A percentile compares a stretch with the other conserved stretches of the same genome.
phyloP scores from a whole-genome alignment of 1,140 invertebrate species.

The Ostrea denselamellosa region DNA sequence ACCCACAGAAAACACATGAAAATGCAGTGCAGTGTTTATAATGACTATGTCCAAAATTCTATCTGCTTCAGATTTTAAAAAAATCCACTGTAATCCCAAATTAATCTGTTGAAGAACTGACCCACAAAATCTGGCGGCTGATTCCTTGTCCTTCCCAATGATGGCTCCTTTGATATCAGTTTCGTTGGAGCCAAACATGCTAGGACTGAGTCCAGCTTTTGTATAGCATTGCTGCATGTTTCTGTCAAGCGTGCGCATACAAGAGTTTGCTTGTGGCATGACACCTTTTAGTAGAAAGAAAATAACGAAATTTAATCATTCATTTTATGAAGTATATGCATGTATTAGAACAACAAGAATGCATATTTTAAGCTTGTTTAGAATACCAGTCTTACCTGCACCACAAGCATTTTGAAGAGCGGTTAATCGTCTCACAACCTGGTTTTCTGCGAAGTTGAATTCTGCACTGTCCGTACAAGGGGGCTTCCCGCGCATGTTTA shows the following conservation, averaged over 20 bases:
- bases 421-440: slow-evolving; percentile 52
- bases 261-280: slow-evolving; percentile 50
- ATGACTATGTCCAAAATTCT: background rate
- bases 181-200: slow-evolving; percentile 52
- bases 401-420: slow-evolving; percentile 54
- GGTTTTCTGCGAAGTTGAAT: slow-evolving; percentile 56
- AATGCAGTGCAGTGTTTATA: background rate
- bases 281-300: slow-evolving; percentile 44
- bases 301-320: background rate
- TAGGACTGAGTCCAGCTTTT: slow-evolving; percentile 44
- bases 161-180: slow-evolving; percentile 56
- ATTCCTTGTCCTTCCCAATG: slow-evolving; percentile 50
- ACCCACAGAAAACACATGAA: background rate
- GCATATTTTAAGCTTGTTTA: background rate
- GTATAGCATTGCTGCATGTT: slow-evolving; percentile 49
- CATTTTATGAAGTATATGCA: background rate
- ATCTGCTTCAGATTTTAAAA: background rate
- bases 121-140: slow-evolving; percentile 50
- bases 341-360: background rate
- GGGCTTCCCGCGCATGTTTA: slow-evolving; percentile 48
- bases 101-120: background rate
- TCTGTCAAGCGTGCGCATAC: slow-evolving; percentile 41
- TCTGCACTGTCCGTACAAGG: slow-evolving; percentile 46
- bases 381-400: slow-evolving; percentile 41
- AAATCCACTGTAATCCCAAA: background rate